A percentile compares a stretch with the other conserved stretches of the same genome.
Conservation (phyloP, 2,113 vertebrate genomes). For the Elephas maximus region DNA sequence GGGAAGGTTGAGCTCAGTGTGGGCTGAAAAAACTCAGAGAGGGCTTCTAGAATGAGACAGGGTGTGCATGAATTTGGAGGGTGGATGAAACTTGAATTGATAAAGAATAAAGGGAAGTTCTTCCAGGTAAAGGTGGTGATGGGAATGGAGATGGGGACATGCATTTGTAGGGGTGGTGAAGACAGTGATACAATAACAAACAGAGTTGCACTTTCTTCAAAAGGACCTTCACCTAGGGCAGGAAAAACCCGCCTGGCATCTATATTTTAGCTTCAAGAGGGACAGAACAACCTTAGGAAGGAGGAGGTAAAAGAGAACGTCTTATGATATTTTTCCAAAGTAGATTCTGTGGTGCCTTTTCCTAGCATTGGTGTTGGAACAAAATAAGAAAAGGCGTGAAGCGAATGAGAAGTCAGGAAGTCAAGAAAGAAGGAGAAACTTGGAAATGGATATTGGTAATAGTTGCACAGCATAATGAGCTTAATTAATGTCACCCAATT, state of each 20-base stretch:
- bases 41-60: not conserved
- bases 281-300: not conserved
- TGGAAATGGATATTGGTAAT: not conserved
- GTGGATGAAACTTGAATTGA: not conserved
- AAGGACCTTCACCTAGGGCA: not conserved
- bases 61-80: not conserved
- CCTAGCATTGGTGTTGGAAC: not conserved
- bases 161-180: rapidly evolving
- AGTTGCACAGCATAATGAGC: not conserved
- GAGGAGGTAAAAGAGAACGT: not conserved
- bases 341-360: not conserved
- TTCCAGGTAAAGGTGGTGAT: not conserved
- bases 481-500: not conserved
- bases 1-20: not conserved
- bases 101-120: slow-evolving; percentile 1
- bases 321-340: not conserved
- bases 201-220: not conserved
- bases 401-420: not conserved
- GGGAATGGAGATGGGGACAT: not conserved
- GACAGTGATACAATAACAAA: not conserved
- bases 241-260: not conserved
- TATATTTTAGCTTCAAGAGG: not conserved
- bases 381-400: not conserved
- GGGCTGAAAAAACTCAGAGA: not conserved
- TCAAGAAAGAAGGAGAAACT: not conserved